These are phyloP conservation scores for Drymonia ruficornis DNA, from an alignment of 2,888 invertebrate genomes.

Conservation along the genomic window DNA sequence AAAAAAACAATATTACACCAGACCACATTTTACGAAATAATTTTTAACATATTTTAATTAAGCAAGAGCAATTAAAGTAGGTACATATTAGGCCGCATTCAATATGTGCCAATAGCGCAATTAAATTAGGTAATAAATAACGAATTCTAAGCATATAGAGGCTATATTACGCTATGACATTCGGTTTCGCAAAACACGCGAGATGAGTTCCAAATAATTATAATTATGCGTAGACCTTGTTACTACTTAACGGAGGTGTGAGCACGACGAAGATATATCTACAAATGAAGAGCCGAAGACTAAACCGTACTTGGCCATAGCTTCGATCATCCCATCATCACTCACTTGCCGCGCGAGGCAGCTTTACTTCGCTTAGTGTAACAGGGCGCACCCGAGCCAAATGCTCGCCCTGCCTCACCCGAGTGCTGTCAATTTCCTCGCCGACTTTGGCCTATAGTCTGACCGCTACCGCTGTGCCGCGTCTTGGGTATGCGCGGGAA, in stretches of 20 bases:
- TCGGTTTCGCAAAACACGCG: slow-evolving; percentile 53
- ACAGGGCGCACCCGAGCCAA: no score
- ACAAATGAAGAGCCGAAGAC: not conserved
- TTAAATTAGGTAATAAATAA: slow-evolving; percentile 32
- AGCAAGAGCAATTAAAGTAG: not conserved
- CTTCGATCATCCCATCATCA: no score
- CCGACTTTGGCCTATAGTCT: no score
- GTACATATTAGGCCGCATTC: not conserved
- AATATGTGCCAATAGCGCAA: slow-evolving; percentile 35
- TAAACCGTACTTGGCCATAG: not conserved
- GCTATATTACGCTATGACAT: slow-evolving; percentile 34
- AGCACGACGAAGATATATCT: slow-evolving; percentile 43
- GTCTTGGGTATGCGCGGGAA: no score
- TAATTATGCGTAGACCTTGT: slow-evolving; percentile 64
- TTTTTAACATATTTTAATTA: not conserved
- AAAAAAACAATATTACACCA: no score
- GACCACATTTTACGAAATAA: not conserved
- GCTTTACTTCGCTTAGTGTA: no score
- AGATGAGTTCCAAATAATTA: slow-evolving; percentile 60
- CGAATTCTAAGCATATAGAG: slow-evolving; percentile 41
- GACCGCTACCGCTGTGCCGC: no score
- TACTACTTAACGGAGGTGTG: slow-evolving; percentile 63
- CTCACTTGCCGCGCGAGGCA: no score
- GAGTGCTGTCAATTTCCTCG: no score
- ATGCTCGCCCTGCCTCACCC: no score